A percentile compares a stretch with the other conserved stretches of the same genome.
Conservation (phyloP, 2,888 invertebrate species). For the Monoplex corrugatus region DNA sequence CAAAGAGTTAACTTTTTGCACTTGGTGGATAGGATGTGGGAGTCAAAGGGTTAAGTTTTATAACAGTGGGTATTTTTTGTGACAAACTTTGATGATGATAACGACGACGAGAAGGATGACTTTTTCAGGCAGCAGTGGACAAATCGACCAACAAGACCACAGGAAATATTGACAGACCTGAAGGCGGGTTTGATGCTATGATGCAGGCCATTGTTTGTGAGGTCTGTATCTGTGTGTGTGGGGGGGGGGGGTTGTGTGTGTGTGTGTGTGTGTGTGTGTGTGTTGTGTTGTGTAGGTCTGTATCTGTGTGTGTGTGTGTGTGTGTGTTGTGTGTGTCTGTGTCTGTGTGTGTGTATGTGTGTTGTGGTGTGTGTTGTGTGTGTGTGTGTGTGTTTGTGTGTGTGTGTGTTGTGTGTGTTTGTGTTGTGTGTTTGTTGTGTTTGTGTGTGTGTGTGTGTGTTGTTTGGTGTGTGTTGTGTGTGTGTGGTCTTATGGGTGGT, state of each 20-base stretch:
- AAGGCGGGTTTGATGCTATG: slow-evolving; percentile 99
- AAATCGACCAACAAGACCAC: slow-evolving; percentile 84
- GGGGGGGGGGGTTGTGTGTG: background rate
- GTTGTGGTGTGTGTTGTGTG: too few relatives aligned
- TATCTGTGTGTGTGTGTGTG: too few relatives aligned
- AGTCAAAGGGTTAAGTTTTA: too few relatives aligned
- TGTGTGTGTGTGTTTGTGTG: background rate
- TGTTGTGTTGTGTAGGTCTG: background rate
- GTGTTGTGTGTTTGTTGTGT: background rate
- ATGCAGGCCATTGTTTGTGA: slow-evolving; percentile 95
- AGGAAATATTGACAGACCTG: slow-evolving; percentile 97
- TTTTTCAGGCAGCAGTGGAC: slow-evolving; percentile 49
- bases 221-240: slow-evolving; percentile 67
- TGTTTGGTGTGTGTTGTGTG: background rate
- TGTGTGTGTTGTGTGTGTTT: background rate
- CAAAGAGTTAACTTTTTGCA: too few relatives aligned
- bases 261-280: background rate
- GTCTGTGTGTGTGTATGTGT: too few relatives aligned
- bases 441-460: background rate
- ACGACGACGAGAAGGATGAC: background rate
- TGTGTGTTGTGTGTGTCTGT: background rate
- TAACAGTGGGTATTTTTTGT: too few relatives aligned
- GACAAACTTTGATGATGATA: slow-evolving; percentile 45
- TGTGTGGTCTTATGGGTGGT: too few relatives aligned
- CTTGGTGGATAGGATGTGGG: too few relatives aligned